These are phyloP conservation scores for Aurelia coerulea DNA, from an alignment of 30 jellyfish, hydroid and myxozoan genomes.

Conservation along the genomic window DNA sequence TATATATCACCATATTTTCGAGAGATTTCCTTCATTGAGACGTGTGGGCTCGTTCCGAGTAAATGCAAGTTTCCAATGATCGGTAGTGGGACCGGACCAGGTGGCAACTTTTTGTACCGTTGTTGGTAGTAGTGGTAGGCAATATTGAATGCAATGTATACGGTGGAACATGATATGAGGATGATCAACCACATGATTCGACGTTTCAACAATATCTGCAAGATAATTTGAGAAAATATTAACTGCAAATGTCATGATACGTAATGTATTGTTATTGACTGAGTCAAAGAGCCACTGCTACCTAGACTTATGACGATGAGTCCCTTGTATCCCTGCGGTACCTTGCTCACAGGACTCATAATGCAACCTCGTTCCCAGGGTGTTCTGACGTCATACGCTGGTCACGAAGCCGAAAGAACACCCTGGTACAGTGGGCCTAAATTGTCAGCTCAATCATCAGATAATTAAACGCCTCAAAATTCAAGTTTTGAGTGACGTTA, in stretches of 20 bases:
- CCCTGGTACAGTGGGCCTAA: too few species aligned
- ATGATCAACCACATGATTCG: constrained; percentile 36
- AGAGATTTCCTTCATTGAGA: constrained; percentile 63
- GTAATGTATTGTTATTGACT: too few species aligned
- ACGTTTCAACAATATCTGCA: not conserved
- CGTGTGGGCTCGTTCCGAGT: constrained; percentile 86
- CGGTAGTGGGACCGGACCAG: constrained; percentile 92
- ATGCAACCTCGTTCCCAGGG: too few species aligned
- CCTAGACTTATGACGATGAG: too few species aligned
- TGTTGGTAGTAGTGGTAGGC: constrained; percentile 30
- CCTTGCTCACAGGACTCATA: too few species aligned
- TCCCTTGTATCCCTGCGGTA: too few species aligned
- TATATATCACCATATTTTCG: constrained; percentile 72
- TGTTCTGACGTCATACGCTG: too few species aligned
- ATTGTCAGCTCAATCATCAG: too few species aligned
- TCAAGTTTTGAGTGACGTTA: too few species aligned
- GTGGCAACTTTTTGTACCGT: constrained; percentile 64
- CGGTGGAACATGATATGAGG: not conserved
- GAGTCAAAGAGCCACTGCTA: too few species aligned
- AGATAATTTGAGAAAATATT: not conserved
- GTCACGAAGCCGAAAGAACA: too few species aligned
- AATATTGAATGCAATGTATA: constrained; percentile 25
- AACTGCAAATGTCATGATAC: not conserved
- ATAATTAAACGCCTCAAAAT: too few species aligned
- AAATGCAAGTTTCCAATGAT: constrained; percentile 80